Percentiles rank a stretch among this genome's conserved stretches.
These are phyloP conservation scores for Anolis sagrei DNA, from an alignment of 2,113 vertebrate genomes.

Conservation along the genomic window DNA sequence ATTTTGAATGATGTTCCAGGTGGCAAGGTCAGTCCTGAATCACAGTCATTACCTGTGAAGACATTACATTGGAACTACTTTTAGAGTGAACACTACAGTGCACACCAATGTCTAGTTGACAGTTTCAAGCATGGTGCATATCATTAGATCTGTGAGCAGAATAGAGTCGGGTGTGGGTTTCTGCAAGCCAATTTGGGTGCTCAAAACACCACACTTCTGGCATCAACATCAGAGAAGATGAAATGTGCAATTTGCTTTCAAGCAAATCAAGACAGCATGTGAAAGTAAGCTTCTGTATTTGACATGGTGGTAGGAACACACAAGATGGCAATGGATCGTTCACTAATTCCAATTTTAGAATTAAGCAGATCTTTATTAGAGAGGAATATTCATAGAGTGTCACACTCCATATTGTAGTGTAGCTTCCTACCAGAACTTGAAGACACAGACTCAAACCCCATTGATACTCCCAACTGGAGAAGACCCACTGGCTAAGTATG, in stretches of 20 bases:
- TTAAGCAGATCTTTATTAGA: neutral
- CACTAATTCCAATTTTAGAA: too few relatives aligned
- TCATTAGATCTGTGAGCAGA: neutral
- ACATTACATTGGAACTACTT: neutral
- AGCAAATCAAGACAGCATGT: too few relatives aligned
- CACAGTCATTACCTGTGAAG: neutral
- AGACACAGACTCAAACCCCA: neutral
- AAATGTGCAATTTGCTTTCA: neutral
- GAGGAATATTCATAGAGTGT: neutral
- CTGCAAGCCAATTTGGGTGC: neutral
- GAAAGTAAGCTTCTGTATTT: neutral
- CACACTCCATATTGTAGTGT: neutral
- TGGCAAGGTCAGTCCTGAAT: neutral
- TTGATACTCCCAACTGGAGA: too few relatives aligned
- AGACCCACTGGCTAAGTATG: too few relatives aligned
- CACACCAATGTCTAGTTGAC: neutral
- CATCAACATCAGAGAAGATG: neutral
- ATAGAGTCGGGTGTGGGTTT: neutral
- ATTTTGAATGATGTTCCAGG: neutral
- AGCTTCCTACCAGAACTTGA: conserved; percentile 16
- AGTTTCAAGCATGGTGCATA: neutral
- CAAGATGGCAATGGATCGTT: neutral
- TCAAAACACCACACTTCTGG: neutral
- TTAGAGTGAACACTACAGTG: neutral
- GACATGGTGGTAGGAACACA: neutral